These are phyloP conservation scores for Paracentrotus lividus DNA, from an alignment of 53 echinoderm and acorn worm genomes.

Conservation along the genomic window DNA sequence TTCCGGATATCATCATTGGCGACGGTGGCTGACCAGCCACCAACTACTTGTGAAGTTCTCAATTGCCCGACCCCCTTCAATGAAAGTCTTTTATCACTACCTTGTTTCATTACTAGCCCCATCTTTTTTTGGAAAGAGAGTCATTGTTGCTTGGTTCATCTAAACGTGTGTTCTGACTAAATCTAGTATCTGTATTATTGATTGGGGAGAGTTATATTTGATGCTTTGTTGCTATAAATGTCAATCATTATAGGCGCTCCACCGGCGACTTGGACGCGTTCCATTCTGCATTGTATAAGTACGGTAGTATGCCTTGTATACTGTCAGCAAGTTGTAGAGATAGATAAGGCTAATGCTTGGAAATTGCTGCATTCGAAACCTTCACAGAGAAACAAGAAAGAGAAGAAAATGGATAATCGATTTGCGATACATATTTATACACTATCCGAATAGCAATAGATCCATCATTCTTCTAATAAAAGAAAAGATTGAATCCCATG, in stretches of 20 bases:
- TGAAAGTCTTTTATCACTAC: constrained; percentile 39
- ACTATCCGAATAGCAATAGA: no score
- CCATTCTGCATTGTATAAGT: constrained; percentile 92
- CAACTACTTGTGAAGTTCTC: constrained; percentile 76
- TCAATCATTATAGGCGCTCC: constrained; percentile 76
- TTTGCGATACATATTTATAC: no score
- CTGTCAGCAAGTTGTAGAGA: constrained; percentile 98
- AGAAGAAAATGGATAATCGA: background rate
- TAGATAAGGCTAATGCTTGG: constrained; percentile 96
- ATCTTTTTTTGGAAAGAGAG: background rate
- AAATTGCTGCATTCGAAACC: constrained; percentile 99
- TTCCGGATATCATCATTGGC: constrained; percentile 73
- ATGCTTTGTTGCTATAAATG: constrained; percentile 60
- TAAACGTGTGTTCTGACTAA: constrained; percentile 49
- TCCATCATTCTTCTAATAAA: no score
- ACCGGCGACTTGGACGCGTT: constrained; percentile 86
- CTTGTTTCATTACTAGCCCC: constrained; percentile 43
- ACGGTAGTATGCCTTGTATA: constrained; percentile 90
- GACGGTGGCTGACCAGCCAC: constrained; percentile 55
- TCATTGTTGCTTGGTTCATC: constrained; percentile 50
- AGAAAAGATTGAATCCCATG: no score
- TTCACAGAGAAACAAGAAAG: constrained; percentile 49
- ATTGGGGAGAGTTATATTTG: constrained; percentile 42
- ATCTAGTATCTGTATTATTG: constrained; percentile 30
- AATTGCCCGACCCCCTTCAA: constrained; percentile 78